A percentile compares a stretch with the other conserved stretches of the same genome.
Conservation (phyloP, 2,797 vertebrate species). For the Liparis tanakae region DNA sequence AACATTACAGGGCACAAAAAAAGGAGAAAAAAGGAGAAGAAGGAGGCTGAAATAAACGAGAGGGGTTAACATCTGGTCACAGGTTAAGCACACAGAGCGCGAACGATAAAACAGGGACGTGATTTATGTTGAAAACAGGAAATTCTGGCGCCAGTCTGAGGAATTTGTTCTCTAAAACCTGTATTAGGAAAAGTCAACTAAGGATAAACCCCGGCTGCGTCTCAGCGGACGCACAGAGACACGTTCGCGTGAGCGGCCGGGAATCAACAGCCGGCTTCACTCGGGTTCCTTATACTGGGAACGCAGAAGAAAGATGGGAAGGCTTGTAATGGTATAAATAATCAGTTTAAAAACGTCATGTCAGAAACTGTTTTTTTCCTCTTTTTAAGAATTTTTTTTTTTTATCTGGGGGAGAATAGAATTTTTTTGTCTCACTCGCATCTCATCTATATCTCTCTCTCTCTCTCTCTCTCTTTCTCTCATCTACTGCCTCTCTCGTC, state of each 20-base stretch:
- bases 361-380: neutral
- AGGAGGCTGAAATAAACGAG: slow-evolving; percentile 30
- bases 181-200: slow-evolving; percentile 58
- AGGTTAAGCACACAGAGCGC: slow-evolving; percentile 58
- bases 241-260: slow-evolving; percentile 18
- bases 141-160: slow-evolving; percentile 72
- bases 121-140: slow-evolving; percentile 79
- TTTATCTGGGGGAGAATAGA: neutral
- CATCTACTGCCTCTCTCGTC: neutral
- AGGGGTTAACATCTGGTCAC: slow-evolving; percentile 50
- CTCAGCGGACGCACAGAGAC: slow-evolving; percentile 23
- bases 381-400: too few species aligned
- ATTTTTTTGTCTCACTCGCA: neutral
- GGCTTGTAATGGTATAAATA: neutral
- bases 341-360: neutral
- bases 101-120: slow-evolving; percentile 53
- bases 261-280: neutral
- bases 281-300: neutral
- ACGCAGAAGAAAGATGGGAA: neutral
- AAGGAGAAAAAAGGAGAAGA: neutral
- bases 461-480: too few species aligned
- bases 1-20: neutral
- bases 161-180: slow-evolving; percentile 65
- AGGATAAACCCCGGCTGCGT: slow-evolving; percentile 45
- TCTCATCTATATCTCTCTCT: neutral